Percentiles rank a stretch among this genome's conserved stretches.
Evolutionary conservation across 2,113 vertebrate species (phyloP).

Genomic region (Lophochroa leadbeateri): DNA sequence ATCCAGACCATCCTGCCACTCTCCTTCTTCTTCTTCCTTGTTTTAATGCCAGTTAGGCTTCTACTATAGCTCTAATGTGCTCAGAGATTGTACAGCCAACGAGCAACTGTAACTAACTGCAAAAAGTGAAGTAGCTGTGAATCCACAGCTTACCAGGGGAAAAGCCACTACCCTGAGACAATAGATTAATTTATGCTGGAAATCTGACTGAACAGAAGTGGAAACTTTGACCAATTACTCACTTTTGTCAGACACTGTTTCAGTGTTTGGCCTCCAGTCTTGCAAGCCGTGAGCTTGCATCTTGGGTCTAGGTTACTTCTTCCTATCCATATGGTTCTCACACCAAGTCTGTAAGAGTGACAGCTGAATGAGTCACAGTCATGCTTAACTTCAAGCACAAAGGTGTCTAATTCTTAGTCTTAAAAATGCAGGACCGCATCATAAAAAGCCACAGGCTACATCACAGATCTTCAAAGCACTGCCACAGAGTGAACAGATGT

Average conservation of each 20-base stretch:
- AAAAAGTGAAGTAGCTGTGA: background rate
- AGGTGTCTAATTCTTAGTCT: conserved; percentile 41
- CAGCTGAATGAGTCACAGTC: conserved; percentile 47
- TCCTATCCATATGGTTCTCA: conserved; percentile 33
- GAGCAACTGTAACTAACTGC: background rate
- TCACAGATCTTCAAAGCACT: conserved; percentile 47
- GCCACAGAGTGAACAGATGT: conserved; percentile 35
- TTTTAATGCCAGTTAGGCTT: no score
- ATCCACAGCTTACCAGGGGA: background rate
- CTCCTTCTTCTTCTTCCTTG: no score
- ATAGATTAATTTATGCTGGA: background rate
- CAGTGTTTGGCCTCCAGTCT: background rate
- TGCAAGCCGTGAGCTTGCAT: background rate
- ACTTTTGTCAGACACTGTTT: background rate
- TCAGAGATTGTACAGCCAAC: background rate
- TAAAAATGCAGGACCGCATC: conserved; percentile 26
- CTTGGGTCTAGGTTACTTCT: background rate
- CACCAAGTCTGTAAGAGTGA: conserved; percentile 6
- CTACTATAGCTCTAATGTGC: background rate
- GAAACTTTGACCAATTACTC: background rate
- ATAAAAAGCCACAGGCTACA: conserved; percentile 41
- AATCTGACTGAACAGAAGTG: background rate
- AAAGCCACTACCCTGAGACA: background rate
- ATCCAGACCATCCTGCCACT: no score
- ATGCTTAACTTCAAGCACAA: conserved; percentile 49